Evolutionary conservation across 2,888 invertebrate genomes (phyloP), one percentile per base, ranked within the genome.

Genomic region (Cancer borealis): DNA sequence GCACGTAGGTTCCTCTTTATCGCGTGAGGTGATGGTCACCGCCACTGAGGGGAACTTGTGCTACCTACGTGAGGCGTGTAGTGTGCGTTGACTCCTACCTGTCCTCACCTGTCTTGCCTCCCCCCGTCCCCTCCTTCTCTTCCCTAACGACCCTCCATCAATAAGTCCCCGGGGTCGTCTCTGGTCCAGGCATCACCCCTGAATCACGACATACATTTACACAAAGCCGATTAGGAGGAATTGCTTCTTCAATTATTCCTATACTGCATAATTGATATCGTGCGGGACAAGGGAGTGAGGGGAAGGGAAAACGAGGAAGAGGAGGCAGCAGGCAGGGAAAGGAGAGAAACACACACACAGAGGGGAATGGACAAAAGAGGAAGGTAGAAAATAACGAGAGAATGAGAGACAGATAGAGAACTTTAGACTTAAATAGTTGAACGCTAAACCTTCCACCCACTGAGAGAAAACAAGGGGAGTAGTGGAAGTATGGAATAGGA

Each of bases 251-350:
- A 91, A 91, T 93, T 93, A 93, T 91, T 91, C 87, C 60, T 88
- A 88, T 93, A 91, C 93, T 93, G 93, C 93, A 93, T 93, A 93
- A 93, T 93, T 93, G 93, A 93, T 93, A 93, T 91, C 91, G 93
- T 93, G 93, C 87, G 87, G 93, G 66, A n/a, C 54, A 46, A 45
- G 30, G 91, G 30, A 54, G 49, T 30, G 66, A 91, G 90, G 73
- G 90, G 49, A 17, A 26, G 21, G 92, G 26, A 30, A 21, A 17
- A 30, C 21, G 54, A 12, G 47, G 39, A 21, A 10, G 17, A 21
- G 60, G 60, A 45, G n/a, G 45, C 8, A 5, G 47, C 12, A 3
- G 30, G 21, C 30, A 45, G 45, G 39, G 14, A 60, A 73, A 45
- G 26, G 21, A 46, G n/a, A n/a, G 49, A 46, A 30, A 30, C 10